phyloP scores from a whole-genome alignment of 2,888 invertebrate genomes.

The Ceramica pisi region DNA sequence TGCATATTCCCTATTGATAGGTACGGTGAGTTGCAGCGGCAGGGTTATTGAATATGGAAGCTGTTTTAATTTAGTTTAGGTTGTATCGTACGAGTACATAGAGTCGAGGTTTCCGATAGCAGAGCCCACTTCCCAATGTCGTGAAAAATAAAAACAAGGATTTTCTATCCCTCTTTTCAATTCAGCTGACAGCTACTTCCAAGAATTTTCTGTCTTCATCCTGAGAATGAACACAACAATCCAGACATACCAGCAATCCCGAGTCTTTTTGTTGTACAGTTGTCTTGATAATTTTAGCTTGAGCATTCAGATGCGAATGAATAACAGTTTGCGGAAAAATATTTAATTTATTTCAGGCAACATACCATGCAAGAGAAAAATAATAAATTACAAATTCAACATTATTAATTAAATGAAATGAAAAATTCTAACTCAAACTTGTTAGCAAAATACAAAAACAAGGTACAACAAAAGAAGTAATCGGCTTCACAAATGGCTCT shows the following conservation, averaged over 20 bases:
- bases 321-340: not conserved
- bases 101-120: not conserved
- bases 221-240: not conserved
- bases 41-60: slow-evolving; percentile 38
- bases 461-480: no score
- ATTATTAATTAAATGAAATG: no score
- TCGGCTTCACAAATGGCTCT: no score
- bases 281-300: no score
- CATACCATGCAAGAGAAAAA: no score
- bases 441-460: no score
- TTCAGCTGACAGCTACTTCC: not conserved
- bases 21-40: slow-evolving; percentile 22
- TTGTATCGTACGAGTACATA: not conserved
- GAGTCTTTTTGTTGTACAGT: no score
- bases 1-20: no score
- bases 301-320: not conserved
- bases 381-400: no score
- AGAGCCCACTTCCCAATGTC: not conserved
- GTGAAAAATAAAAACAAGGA: not conserved
- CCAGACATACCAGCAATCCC: no score
- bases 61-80: not conserved
- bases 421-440: no score
- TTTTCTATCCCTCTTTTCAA: not conserved
- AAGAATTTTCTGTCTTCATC: not conserved
- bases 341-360: no score